Percentiles rank a stretch among this genome's conserved stretches.
Evolutionary conservation across 1,140 invertebrate genomes (phyloP).

Genomic region (Lerema accius): DNA sequence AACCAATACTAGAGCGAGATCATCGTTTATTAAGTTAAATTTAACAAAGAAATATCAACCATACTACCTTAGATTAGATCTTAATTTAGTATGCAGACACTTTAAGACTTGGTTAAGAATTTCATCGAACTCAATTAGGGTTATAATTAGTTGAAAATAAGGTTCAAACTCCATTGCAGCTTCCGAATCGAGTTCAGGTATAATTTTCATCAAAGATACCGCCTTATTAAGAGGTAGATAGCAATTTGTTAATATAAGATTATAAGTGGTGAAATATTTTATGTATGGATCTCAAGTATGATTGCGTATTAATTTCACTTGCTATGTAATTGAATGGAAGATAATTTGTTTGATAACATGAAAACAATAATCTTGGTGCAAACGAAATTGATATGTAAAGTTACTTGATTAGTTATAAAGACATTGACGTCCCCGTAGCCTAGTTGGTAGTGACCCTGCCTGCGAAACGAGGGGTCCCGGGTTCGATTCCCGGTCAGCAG

Average conservation of each 20-base stretch:
- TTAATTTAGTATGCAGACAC: neutral
- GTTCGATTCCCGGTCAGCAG: too few species aligned
- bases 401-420: too few species aligned
- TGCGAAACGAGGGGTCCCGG: too few species aligned
- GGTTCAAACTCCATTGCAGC: neutral
- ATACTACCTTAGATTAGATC: neutral
- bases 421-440: too few species aligned
- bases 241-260: constrained; percentile 24
- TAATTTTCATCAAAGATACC: constrained; percentile 18
- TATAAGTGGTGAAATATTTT: constrained; percentile 25
- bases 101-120: neutral
- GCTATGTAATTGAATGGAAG: constrained; percentile 20
- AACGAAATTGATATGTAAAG: constrained; percentile 1
- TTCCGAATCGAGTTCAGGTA: constrained; percentile 13
- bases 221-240: constrained; percentile 30
- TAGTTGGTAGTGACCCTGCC: too few species aligned
- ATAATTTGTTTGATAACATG: constrained; percentile 2
- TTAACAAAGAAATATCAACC: neutral
- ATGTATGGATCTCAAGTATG: constrained; percentile 5
- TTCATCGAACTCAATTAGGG: neutral
- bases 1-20: constrained; percentile 22
- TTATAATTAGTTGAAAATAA: neutral
- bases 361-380: neutral
- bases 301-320: constrained; percentile 14
- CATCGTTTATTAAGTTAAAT: constrained; percentile 2